Evolutionary conservation across 1,140 invertebrate species (phyloP).

Genomic region (Stegodyphus dumicola): DNA sequence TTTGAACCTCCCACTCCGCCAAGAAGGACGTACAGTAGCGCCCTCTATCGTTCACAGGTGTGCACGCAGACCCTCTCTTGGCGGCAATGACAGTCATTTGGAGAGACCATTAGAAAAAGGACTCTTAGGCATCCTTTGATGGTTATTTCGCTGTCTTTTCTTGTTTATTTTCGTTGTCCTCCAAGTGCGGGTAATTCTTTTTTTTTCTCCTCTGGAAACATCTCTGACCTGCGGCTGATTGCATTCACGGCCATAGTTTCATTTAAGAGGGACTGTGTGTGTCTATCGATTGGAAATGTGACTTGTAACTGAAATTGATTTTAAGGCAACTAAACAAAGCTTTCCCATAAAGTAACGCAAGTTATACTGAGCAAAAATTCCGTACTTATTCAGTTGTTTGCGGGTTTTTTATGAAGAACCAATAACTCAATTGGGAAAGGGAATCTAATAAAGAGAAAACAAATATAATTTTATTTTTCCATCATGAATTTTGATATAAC

Average conservation of each 20-base stretch:
- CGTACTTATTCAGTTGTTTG: no score
- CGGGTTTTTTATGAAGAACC: no score
- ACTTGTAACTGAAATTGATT: no score
- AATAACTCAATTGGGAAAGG: no score
- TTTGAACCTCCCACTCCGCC: constrained; percentile 44
- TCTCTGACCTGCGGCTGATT: neutral
- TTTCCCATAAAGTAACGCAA: no score
- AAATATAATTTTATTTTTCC: no score
- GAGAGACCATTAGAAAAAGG: neutral
- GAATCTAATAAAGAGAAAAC: no score
- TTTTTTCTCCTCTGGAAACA: neutral
- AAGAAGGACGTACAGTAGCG: constrained; percentile 47
- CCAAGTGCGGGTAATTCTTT: neutral
- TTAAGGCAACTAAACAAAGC: no score
- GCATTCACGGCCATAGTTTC: neutral
- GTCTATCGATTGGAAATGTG: neutral
- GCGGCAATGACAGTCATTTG: constrained; percentile 46
- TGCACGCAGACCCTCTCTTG: constrained; percentile 20
- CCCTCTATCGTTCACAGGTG: constrained; percentile 52
- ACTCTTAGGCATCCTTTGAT: neutral
- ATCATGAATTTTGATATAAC: no score
- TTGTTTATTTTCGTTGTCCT: constrained; percentile 32
- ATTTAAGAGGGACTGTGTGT: neutral
- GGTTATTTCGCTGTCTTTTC: constrained; percentile 23
- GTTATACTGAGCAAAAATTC: no score